These are phyloP conservation scores for Asteroscopus sphinx DNA, from an alignment of 2,888 invertebrate genomes.

Conservation along the genomic window DNA sequence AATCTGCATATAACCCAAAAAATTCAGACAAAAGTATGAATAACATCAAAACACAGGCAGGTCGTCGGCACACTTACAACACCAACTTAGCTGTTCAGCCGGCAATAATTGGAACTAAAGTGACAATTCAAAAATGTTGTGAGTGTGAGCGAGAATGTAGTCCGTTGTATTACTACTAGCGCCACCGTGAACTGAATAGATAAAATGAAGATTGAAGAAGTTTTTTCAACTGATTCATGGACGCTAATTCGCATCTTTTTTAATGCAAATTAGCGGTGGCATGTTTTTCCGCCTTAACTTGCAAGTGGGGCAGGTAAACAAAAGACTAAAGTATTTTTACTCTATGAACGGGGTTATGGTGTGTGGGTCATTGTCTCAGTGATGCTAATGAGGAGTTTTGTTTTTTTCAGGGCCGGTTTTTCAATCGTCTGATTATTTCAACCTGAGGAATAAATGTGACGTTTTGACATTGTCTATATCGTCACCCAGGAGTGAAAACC, in stretches of 20 bases:
- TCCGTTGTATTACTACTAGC: too few species aligned
- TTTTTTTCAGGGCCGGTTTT: too few species aligned
- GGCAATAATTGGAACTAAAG: too few species aligned
- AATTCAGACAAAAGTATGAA: slow-evolving; percentile 32
- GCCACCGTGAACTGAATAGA: too few species aligned
- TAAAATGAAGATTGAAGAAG: too few species aligned
- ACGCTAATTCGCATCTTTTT: slow-evolving; percentile 61
- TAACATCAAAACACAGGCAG: slow-evolving; percentile 27
- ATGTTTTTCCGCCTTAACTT: slow-evolving; percentile 53
- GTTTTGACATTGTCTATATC: too few species aligned
- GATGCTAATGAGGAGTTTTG: slow-evolving; percentile 2
- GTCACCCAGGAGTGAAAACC: too few species aligned
- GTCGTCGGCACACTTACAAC: slow-evolving; percentile 62
- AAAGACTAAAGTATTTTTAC: slow-evolving; percentile 43
- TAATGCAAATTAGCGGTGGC: slow-evolving; percentile 62
- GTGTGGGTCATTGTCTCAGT: slow-evolving; percentile 51
- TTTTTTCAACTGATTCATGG: slow-evolving; percentile 51
- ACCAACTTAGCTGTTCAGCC: too few species aligned
- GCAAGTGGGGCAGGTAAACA: slow-evolving; percentile 61
- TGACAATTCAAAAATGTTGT: too few species aligned
- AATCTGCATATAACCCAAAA: not conserved
- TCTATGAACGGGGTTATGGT: slow-evolving; percentile 39
- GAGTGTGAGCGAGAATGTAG: too few species aligned
- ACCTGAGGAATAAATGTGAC: too few species aligned
- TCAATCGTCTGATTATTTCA: too few species aligned